Conservation (phyloP, 1,140 invertebrate species). For the Dreissena polymorpha region DNA sequence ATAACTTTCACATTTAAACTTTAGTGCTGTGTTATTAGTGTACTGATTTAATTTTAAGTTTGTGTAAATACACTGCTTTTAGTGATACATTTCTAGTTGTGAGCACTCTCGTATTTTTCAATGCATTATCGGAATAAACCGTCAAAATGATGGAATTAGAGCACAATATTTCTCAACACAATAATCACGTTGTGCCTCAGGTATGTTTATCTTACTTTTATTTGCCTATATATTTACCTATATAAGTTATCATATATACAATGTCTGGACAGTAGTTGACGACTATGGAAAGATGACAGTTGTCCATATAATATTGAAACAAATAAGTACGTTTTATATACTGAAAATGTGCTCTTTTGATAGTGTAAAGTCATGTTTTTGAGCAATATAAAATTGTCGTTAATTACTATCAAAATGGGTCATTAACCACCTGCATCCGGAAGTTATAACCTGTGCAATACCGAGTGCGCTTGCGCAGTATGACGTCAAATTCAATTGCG, state of each 20-base stretch:
- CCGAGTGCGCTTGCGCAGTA: constrained; percentile 55
- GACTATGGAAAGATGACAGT: too few species aligned
- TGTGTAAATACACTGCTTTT: too few species aligned
- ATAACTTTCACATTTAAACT: too few species aligned
- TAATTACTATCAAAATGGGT: constrained; percentile 25
- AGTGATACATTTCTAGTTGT: too few species aligned
- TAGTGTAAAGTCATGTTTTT: too few species aligned
- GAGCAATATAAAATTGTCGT: not conserved
- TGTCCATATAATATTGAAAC: too few species aligned
- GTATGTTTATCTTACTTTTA: constrained; percentile 59
- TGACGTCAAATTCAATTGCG: constrained; percentile 71
- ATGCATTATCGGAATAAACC: constrained; percentile 49
- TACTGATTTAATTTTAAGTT: too few species aligned
- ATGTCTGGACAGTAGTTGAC: not conserved
- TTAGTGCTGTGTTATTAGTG: too few species aligned
- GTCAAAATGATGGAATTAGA: constrained; percentile 72
- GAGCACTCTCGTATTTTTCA: not conserved
- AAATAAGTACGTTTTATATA: too few species aligned
- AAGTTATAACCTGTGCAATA: constrained; percentile 29
- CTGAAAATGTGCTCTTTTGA: too few species aligned
- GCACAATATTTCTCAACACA: constrained; percentile 46
- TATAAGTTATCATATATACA: not conserved
- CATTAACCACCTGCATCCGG: constrained; percentile 46
- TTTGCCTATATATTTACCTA: constrained; percentile 8
- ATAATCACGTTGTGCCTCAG: constrained; percentile 57